These are phyloP conservation scores for Blastomussa wellsi DNA, from an alignment of 92 coral and sea anemone species.

Conservation along the genomic window DNA sequence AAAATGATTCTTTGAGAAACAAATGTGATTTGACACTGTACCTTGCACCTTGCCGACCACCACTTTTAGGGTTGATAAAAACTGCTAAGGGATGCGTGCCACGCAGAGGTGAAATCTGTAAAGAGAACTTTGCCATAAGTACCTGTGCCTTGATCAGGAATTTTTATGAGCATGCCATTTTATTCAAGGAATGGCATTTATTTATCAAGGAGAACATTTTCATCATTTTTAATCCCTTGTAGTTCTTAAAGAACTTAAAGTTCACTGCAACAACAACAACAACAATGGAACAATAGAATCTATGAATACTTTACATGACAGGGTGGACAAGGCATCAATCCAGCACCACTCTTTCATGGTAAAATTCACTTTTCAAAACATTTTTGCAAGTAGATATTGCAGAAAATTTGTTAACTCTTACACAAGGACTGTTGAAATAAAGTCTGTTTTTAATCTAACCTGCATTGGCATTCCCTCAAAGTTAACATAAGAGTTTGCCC, in stretches of 20 bases:
- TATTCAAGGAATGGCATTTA: background rate
- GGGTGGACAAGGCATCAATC: background rate
- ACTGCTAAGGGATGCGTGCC: slow-evolving; percentile 95
- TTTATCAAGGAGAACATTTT: too few relatives aligned
- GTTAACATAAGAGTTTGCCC: slow-evolving; percentile 87
- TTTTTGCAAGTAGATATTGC: background rate
- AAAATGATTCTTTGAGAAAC: background rate
- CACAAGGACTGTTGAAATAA: background rate
- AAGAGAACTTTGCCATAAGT: background rate
- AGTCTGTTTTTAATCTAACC: slow-evolving; percentile 39
- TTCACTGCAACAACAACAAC: background rate
- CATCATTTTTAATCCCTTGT: too few relatives aligned
- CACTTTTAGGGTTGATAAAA: slow-evolving; percentile 97
- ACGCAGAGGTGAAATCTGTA: slow-evolving; percentile 80
- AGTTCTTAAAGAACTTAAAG: too few relatives aligned
- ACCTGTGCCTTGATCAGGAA: background rate
- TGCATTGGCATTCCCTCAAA: slow-evolving; percentile 99
- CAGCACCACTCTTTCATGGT: background rate
- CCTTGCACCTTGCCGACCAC: slow-evolving; percentile 99
- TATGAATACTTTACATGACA: too few relatives aligned
- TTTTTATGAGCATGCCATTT: background rate
- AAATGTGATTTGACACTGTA: slow-evolving; percentile 1
- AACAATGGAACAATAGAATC: too few relatives aligned
- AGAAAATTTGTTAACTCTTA: background rate
- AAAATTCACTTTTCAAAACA: too few relatives aligned